Base-by-base conservation (phyloP, 37 sponge, comb jelly and placozoan species). In the Axinella damicornis region DNA sequence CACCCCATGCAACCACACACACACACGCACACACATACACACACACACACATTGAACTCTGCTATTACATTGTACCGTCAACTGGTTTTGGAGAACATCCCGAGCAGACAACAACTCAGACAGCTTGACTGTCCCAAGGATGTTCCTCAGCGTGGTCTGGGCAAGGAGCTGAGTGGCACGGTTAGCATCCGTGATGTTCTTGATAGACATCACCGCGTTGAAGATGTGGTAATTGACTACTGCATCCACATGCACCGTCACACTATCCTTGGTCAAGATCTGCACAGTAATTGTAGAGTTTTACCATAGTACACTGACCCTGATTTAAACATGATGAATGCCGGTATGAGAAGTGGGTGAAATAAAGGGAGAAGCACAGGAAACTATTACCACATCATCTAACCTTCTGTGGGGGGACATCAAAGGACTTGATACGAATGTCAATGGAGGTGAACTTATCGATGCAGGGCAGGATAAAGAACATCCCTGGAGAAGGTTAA, bases 231-330 rank as follows among this genome's bases (percentile, higher is more conserved):
- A 98, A 83, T 95, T 92, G 35, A 98, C 92, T 22, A 98, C 95
- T 2, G 97, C 99, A 83, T 96, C 99, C 32, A 98, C 99, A 19
- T 90, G 65, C 2, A 96, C 92, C 17, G 97, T 90, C 52, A 98
- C 99, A 75, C 93, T 90, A 80, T 98, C 99, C 65, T 91, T 92
- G 19, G 99, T 87, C 52, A 98, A 74, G 40, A 98, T 95, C 97
- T 98, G 70, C 20, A 81, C 0, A 36, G 46, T 32, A 67, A 24
- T 2, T 4, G n/a, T n/a, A n/a, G n/a, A n/a, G n/a, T n/a, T n/a
- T n/a, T n/a, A n/a, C n/a, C n/a, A n/a, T n/a, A n/a, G n/a, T n/a
- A n/a, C n/a, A n/a, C n/a, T n/a, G n/a, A n/a, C n/a, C n/a, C n/a
- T n/a, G n/a, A n/a, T n/a, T n/a, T n/a, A n/a, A n/a, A n/a, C n/a